phyloP scores from a whole-genome alignment of 2,888 invertebrate genomes.

The Entomobrya proxima region DNA sequence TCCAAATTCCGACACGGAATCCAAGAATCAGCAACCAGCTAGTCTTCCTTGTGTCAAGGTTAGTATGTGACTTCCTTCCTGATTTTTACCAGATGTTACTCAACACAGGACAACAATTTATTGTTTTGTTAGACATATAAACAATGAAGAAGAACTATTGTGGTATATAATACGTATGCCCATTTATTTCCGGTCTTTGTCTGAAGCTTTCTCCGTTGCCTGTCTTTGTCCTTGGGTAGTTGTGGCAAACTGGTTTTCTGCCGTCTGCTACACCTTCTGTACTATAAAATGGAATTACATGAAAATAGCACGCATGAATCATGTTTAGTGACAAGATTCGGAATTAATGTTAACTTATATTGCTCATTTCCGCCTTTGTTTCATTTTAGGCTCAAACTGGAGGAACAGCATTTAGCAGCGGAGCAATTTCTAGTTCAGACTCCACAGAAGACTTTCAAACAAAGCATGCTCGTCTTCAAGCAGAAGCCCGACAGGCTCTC shows the following conservation, averaged over 20 bases:
- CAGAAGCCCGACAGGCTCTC: slow-evolving; percentile 90
- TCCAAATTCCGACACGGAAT: slow-evolving; percentile 86
- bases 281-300: slow-evolving; percentile 42
- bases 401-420: slow-evolving; percentile 65
- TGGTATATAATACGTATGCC: background rate
- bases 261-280: slow-evolving; percentile 11
- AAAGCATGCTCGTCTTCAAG: slow-evolving; percentile 88
- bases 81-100: slow-evolving; percentile 41
- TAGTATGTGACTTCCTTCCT: slow-evolving; percentile 40
- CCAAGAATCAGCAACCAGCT: slow-evolving; percentile 75
- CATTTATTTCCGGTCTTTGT: background rate
- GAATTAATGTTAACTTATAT: slow-evolving; percentile 63
- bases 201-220: background rate
- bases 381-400: slow-evolving; percentile 71
- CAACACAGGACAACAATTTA: background rate
- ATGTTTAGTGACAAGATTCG: slow-evolving; percentile 49
- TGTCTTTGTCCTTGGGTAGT: background rate
- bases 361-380: slow-evolving; percentile 1
- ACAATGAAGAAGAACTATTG: slow-evolving; percentile 14
- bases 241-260: background rate
- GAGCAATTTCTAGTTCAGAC: slow-evolving; percentile 79
- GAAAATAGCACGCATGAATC: slow-evolving; percentile 57
- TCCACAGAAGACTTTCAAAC: slow-evolving; percentile 85
- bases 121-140: slow-evolving; percentile 24
- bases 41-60: slow-evolving; percentile 75